phyloP scores from a whole-genome alignment of 2,888 invertebrate species.

The Eristalis pertinax region DNA sequence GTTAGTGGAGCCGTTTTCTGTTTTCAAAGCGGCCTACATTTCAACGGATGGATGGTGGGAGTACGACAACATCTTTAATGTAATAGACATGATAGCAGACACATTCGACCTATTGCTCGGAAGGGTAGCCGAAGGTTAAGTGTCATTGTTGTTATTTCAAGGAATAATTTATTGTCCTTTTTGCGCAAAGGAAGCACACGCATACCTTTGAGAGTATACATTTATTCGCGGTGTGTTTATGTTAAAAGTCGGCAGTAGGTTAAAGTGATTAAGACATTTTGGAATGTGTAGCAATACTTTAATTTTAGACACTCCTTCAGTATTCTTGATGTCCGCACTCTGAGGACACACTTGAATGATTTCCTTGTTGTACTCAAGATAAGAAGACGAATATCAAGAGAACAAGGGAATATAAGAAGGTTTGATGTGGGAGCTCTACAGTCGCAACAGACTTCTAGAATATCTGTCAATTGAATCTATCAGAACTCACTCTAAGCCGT shows the following conservation, averaged over 20 bases:
- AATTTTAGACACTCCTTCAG: no score
- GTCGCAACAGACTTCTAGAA: no score
- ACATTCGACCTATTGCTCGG: not conserved
- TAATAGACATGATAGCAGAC: not conserved
- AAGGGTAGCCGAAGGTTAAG: not conserved
- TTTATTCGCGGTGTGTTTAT: not conserved
- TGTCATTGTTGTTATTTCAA: not conserved
- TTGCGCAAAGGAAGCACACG: not conserved
- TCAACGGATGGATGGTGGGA: not conserved
- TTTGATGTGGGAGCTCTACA: no score
- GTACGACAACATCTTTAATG: not conserved
- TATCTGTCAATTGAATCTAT: no score
- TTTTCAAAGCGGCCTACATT: not conserved
- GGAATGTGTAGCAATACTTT: no score
- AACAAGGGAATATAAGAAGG: no score
- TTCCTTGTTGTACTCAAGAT: no score
- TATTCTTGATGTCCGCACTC: no score
- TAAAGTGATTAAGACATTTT: not conserved
- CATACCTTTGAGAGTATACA: no score
- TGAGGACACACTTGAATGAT: no score
- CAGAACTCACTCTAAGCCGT: no score
- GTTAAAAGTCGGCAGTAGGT: not conserved
- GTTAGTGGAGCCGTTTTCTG: not conserved
- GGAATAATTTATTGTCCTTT: not conserved
- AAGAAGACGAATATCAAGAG: no score